Conservation (phyloP, 1,140 invertebrate genomes). For the Laodelphax striatellus region DNA sequence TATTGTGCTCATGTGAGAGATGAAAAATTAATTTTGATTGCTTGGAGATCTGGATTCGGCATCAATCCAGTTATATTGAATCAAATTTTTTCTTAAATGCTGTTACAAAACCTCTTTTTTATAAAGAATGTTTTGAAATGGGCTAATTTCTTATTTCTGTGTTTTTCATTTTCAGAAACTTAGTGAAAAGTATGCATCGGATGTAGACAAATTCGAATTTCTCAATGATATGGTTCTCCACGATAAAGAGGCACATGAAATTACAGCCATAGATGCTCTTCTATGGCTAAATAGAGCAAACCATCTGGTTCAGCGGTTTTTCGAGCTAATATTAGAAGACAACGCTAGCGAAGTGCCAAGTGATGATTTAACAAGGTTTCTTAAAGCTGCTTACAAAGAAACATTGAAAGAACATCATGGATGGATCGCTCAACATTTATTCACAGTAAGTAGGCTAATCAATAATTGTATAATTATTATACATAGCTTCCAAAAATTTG, state of each 20-base stretch:
- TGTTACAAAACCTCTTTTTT: too few species aligned
- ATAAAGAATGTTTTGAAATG: too few species aligned
- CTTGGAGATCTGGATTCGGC: too few species aligned
- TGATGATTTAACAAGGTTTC: constrained; percentile 41
- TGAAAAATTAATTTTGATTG: too few species aligned
- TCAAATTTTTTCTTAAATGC: too few species aligned
- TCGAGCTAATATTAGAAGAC: constrained; percentile 42
- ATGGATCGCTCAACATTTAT: constrained; percentile 52
- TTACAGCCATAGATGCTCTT: constrained; percentile 43
- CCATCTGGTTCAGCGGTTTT: constrained; percentile 44
- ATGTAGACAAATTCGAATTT: constrained; percentile 41
- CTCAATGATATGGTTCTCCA: constrained; percentile 51
- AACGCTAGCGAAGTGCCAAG: constrained; percentile 27
- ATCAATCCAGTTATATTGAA: too few species aligned
- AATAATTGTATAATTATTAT: too few species aligned
- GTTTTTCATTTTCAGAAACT: constrained; percentile 38
- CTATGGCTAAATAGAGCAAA: constrained; percentile 52
- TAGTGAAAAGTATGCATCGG: constrained; percentile 37
- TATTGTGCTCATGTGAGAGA: too few species aligned
- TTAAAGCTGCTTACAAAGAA: constrained; percentile 46
- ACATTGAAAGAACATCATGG: constrained; percentile 50
- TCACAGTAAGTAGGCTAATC: constrained; percentile 38
- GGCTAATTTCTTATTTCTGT: too few species aligned
- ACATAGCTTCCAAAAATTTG: too few species aligned
- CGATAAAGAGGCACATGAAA: constrained; percentile 37